Evolutionary conservation across 2,113 vertebrate species (phyloP).

Genomic region (Cygnus atratus): DNA sequence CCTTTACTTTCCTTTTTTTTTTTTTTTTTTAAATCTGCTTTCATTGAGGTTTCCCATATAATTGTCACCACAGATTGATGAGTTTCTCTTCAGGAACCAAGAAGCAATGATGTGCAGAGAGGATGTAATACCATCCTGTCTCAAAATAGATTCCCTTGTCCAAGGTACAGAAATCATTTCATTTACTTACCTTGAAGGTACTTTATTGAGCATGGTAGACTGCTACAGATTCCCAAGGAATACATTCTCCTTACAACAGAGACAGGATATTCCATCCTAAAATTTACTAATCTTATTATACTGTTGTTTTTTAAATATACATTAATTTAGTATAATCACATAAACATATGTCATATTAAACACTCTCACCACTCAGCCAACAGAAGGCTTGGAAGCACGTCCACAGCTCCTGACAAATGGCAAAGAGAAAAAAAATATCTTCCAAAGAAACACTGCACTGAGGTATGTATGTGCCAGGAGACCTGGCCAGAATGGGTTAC

Average conservation of each 20-base stretch:
- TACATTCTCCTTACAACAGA: neutral
- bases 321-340: neutral
- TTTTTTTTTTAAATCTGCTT: constrained; percentile 35
- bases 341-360: neutral
- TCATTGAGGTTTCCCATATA: constrained; percentile 40
- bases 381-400: neutral
- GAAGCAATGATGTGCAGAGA: neutral
- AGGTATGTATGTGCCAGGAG: neutral
- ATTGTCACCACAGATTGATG: constrained; percentile 48
- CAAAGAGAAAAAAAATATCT: neutral
- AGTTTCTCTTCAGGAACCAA: constrained; percentile 27
- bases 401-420: neutral
- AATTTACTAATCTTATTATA: neutral
- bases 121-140: neutral
- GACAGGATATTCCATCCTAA: neutral
- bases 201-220: neutral
- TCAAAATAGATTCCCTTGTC: neutral
- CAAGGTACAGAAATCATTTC: neutral
- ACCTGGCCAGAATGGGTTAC: neutral
- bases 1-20: neutral
- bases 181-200: neutral
- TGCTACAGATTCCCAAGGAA: neutral
- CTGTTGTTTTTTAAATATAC: neutral
- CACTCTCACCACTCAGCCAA: neutral
- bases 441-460: neutral